Evolutionary conservation across 2,113 vertebrate species (phyloP).

Genomic region (Ahaetulla prasina): DNA sequence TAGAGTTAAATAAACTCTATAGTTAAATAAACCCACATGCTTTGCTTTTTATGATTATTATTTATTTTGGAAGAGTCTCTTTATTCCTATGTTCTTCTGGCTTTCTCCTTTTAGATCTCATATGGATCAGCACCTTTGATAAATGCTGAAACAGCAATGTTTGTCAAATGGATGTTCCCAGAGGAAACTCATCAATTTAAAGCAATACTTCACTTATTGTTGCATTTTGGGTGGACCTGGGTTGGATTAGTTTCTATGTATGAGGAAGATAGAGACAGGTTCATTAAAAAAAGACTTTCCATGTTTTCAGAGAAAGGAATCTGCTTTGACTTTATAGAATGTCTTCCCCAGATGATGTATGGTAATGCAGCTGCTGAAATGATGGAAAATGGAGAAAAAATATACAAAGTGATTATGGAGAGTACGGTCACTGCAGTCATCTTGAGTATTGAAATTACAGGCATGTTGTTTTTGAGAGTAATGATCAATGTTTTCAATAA

Average conservation of each 20-base stretch:
- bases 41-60: background rate
- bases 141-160: background rate
- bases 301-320: background rate
- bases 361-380: background rate
- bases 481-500: background rate
- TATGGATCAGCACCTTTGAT: background rate
- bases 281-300: background rate
- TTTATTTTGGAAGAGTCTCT: background rate
- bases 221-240: background rate
- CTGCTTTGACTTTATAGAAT: background rate
- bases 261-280: background rate
- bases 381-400: background rate
- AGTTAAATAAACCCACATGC: background rate
- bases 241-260: background rate
- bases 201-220: no score
- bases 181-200: background rate
- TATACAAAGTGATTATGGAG: background rate
- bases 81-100: background rate
- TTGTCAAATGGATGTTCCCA: background rate
- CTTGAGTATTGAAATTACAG: background rate
- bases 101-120: background rate
- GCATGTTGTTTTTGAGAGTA: accelerated
- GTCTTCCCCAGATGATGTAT: background rate
- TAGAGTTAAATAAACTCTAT: no score
- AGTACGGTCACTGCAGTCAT: background rate